Evolutionary conservation across 2,797 vertebrate species (phyloP).

Genomic region (Kryptopterus vitreolus): DNA sequence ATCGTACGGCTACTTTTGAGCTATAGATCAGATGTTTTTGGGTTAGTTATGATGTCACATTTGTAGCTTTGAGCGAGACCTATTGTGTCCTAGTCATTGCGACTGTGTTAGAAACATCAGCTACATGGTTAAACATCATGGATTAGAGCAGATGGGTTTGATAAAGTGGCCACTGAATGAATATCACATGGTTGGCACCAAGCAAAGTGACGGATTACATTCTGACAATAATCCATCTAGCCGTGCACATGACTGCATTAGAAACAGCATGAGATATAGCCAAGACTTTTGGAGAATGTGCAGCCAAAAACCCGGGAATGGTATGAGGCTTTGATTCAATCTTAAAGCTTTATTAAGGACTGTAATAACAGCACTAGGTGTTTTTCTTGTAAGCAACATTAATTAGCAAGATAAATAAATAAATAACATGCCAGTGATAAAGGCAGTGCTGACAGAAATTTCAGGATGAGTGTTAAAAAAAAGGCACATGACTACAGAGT

Average conservation of each 20-base stretch:
- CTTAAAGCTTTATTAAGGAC: neutral
- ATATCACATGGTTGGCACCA: slow-evolving; percentile 27
- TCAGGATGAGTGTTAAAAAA: neutral
- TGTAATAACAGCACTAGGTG: neutral
- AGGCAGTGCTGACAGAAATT: neutral
- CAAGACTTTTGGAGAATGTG: slow-evolving; percentile 25
- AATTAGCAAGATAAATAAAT: neutral
- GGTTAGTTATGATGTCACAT: neutral
- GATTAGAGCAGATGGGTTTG: neutral
- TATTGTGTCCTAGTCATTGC: neutral
- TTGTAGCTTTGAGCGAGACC: neutral
- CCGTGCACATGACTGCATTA: slow-evolving; percentile 49
- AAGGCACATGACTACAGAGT: neutral
- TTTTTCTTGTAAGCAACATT: neutral
- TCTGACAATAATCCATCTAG: slow-evolving; percentile 34
- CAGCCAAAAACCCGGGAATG: slow-evolving; percentile 13
- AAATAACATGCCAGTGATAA: neutral
- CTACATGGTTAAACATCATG: neutral
- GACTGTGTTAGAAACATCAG: neutral
- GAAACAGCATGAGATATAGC: slow-evolving; percentile 1
- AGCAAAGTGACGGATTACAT: slow-evolving; percentile 34
- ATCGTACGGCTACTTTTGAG: no score
- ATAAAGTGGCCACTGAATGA: neutral
- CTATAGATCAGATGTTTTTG: neutral
- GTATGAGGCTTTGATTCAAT: slow-evolving; percentile 24